Percentiles rank a stretch among this genome's conserved stretches.
phyloP scores from a whole-genome alignment of 2,888 invertebrate genomes.

The Drosophila seclusa region DNA sequence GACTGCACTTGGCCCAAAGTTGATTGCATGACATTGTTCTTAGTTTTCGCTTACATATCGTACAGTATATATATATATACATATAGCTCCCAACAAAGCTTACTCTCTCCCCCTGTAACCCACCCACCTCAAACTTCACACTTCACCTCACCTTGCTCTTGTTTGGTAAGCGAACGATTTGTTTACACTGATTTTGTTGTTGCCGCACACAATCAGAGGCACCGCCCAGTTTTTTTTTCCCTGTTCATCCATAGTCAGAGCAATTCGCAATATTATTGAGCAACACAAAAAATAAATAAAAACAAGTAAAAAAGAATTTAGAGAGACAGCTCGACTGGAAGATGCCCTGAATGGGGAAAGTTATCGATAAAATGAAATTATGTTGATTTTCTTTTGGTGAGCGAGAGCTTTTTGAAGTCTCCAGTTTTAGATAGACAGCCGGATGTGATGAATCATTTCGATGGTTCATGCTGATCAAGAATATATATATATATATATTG shows the following conservation, averaged over 20 bases:
- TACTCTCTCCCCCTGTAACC: not conserved
- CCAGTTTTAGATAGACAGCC: not conserved
- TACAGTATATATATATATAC: constrained; percentile 8
- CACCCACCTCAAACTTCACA: not conserved
- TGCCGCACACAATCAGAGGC: constrained; percentile 56
- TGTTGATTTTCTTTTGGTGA: not conserved
- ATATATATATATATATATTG: not conserved
- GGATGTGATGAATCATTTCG: not conserved
- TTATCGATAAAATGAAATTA: not conserved
- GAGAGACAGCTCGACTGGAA: not conserved
- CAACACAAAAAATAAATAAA: constrained; percentile 7
- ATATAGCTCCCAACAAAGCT: constrained; percentile 9
- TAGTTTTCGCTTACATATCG: constrained; percentile 63
- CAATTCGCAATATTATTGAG: constrained; percentile 63
- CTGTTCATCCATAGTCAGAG: constrained; percentile 10
- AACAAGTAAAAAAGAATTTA: not conserved
- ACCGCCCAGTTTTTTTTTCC: constrained; percentile 13
- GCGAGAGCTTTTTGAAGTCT: not conserved
- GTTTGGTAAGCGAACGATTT: constrained; percentile 45
- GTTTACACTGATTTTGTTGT: constrained; percentile 72
- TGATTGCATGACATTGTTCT: constrained; percentile 78
- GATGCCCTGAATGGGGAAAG: not conserved
- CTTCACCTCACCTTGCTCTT: constrained; percentile 24
- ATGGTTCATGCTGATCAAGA: not conserved
- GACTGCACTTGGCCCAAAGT: constrained; percentile 76